Percentiles rank a stretch among this genome's conserved stretches.
These are phyloP conservation scores for Oscheius sp. DNA, from an alignment of 2,888 invertebrate species.

Conservation along the genomic window DNA sequence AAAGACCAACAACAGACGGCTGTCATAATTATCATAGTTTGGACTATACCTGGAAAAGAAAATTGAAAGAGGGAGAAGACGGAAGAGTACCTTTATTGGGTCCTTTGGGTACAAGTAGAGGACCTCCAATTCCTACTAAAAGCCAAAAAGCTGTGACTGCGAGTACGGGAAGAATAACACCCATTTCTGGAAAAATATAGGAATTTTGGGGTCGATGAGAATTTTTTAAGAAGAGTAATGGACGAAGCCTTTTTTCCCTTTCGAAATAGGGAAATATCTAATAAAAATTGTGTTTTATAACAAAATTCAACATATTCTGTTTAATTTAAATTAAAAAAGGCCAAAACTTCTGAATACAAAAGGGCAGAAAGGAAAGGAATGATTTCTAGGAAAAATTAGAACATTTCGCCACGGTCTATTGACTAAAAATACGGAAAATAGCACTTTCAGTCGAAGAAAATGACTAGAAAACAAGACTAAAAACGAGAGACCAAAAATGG, in stretches of 20 bases:
- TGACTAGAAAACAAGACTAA: no score
- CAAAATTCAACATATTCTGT: no score
- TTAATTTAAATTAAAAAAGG: no score
- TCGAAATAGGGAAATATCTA: no score
- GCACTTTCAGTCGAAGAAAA: no score
- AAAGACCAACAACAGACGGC: slow-evolving; percentile 76
- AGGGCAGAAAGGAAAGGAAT: not conserved
- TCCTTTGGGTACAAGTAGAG: slow-evolving; percentile 72
- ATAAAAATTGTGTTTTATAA: no score
- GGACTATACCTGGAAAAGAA: slow-evolving; percentile 74
- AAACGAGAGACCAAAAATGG: slow-evolving; percentile 24
- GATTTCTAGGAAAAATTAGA: not conserved
- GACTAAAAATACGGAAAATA: no score
- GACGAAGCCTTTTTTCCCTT: no score
- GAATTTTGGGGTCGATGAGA: not conserved
- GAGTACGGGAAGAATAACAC: slow-evolving; percentile 71
- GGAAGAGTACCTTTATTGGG: slow-evolving; percentile 69
- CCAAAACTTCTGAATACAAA: not conserved
- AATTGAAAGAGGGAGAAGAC: not conserved
- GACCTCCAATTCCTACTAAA: slow-evolving; percentile 71
- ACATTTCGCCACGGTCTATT: no score
- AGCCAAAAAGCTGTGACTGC: slow-evolving; percentile 73
- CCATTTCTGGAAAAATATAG: slow-evolving; percentile 48
- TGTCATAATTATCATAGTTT: slow-evolving; percentile 75
- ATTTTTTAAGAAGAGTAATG: not conserved